Evolutionary conservation across 2,113 vertebrate species (phyloP), one percentile per base, ranked within the genome.

Genomic region (Corvus moneduloides): DNA sequence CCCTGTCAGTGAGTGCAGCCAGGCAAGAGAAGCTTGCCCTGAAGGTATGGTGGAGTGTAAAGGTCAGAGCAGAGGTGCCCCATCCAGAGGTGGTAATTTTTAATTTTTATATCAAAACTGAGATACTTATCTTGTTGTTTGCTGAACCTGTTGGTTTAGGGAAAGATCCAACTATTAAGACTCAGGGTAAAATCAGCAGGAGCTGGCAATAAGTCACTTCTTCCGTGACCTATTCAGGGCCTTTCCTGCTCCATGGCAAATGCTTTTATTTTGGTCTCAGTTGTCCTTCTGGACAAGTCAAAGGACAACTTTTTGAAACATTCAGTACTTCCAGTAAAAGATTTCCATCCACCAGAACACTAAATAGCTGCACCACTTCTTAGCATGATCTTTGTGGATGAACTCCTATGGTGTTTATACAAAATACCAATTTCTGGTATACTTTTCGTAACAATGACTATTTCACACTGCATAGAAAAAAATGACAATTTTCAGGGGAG

Each of bases 31-130:
- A 58, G 37, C 46, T 84, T 0, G 0, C 23, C 78, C 78, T 3
- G 3, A 39, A 26, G 74, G 81, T n/a, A 4, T 0, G 0, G 33
- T 30, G 54, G 3, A 2, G 1, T 1, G 0, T 0, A 0, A 44
- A 67, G 61, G 74, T 77, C 66, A 55, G 46, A 68, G 59, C 24
- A 43, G 33, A 64, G 74, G n/a, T 72, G 46, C 64, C 41, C 12
- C 3, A 0, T 37, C 44, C 7, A 2, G 39, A 14, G 12, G 33
- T 26, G 66, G 14, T 71, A 0, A 18, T 75, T 69, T 81, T 78
- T 86, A 33, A 23, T 35, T 92, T 71, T 32, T 41, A 22, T 62
- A 32, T 77, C 44, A 44, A 84, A 93, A 27, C 71, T n/a, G 24
- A 63, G 39, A 21, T 74, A 39, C 20, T 84, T 87, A 20, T 16